phyloP scores from a whole-genome alignment of 2,797 vertebrate species.

The Sibirionetta formosa region DNA sequence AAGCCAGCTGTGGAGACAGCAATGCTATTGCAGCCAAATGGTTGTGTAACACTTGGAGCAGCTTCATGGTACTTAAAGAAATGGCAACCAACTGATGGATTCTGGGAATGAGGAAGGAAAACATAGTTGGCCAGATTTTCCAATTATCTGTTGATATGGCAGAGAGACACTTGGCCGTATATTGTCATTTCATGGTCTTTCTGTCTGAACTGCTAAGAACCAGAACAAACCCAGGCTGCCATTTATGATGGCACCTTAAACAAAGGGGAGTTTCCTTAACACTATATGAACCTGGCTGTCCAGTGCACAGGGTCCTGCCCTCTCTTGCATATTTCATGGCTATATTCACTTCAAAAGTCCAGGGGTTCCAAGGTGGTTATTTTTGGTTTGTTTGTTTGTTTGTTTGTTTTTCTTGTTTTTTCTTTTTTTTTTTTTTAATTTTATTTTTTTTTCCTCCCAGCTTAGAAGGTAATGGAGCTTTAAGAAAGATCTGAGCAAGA shows the following conservation, averaged over 20 bases:
- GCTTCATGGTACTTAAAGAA: not conserved
- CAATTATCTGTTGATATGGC: not conserved
- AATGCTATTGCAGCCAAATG: not conserved
- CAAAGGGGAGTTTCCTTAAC: not conserved
- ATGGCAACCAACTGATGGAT: not conserved
- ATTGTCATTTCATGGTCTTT: not conserved
- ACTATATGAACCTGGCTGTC: accelerated
- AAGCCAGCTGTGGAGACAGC: not conserved
- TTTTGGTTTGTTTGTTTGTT: too few relatives aligned
- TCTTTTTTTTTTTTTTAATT: too few relatives aligned
- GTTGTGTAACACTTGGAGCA: not conserved
- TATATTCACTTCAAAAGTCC: not conserved
- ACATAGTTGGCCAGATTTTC: not conserved
- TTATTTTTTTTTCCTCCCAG: not conserved
- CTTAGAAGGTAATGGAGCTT: not conserved
- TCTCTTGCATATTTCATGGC: accelerated
- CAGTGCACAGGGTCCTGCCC: accelerated
- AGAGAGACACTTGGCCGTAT: not conserved
- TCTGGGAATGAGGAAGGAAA: not conserved
- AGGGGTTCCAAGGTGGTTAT: not conserved
- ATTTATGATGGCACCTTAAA: not conserved
- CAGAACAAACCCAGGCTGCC: not conserved
- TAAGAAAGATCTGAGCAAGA: not conserved
- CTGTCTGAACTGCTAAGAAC: not conserved
- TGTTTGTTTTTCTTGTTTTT: too few relatives aligned